A percentile compares a stretch with the other conserved stretches of the same genome.
Evolutionary conservation across 2,113 vertebrate genomes (phyloP).

Genomic region (Catagonus wagneri): DNA sequence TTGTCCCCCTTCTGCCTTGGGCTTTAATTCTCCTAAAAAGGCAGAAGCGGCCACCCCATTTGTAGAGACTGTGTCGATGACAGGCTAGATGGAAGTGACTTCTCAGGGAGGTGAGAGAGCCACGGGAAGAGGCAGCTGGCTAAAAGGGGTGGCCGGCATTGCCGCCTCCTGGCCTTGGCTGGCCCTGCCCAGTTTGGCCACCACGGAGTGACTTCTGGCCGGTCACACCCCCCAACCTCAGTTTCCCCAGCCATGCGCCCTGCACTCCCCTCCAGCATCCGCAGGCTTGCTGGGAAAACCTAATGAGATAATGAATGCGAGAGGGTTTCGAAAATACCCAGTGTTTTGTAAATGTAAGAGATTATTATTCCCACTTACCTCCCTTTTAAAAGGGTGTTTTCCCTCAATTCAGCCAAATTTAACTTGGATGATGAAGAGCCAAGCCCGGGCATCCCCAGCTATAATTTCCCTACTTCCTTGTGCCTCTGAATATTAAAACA

Average conservation of each 20-base stretch:
- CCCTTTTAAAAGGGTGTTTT: slow-evolving; percentile 75
- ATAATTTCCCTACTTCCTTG: slow-evolving; percentile 71
- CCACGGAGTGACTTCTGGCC: neutral
- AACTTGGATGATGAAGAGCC: slow-evolving; percentile 72
- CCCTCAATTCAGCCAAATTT: slow-evolving; percentile 75
- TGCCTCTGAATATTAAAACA: slow-evolving; percentile 80
- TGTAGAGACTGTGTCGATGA: neutral
- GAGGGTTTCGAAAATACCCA: slow-evolving; percentile 58
- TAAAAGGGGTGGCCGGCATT: neutral
- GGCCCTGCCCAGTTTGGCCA: neutral
- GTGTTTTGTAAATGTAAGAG: slow-evolving; percentile 66
- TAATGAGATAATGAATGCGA: slow-evolving; percentile 56
- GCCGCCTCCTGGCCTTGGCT: neutral
- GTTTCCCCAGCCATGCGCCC: neutral
- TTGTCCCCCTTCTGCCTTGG: neutral
- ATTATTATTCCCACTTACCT: slow-evolving; percentile 70
- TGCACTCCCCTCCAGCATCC: neutral
- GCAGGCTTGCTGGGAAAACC: neutral
- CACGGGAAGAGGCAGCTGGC: neutral
- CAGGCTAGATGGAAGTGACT: neutral
- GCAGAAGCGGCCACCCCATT: neutral
- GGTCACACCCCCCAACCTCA: neutral
- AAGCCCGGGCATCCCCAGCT: slow-evolving; percentile 70
- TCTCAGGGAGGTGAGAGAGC: fast-evolving
- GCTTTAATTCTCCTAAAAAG: neutral